phyloP scores from a whole-genome alignment of 2,797 vertebrate genomes.

The Arrhamphus sclerolepis region DNA sequence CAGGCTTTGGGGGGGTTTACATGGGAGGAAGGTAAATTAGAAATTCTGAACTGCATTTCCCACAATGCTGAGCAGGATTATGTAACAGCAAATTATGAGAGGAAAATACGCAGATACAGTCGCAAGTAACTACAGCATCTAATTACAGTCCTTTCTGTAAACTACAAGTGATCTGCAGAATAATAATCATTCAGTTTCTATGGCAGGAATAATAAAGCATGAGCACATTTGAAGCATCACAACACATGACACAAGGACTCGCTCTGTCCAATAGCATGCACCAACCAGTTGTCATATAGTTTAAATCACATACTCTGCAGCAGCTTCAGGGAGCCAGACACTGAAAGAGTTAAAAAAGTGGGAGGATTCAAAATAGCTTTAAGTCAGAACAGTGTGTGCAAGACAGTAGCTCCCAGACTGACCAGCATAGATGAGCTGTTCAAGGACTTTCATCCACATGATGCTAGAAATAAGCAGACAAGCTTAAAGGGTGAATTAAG shows the following conservation, averaged over 20 bases:
- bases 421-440: slow-evolving; percentile 21
- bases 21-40: slow-evolving; percentile 37
- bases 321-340: slow-evolving; percentile 24
- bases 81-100: neutral
- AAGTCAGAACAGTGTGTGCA: slow-evolving; percentile 47
- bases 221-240: slow-evolving; percentile 22
- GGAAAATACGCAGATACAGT: slow-evolving; percentile 4
- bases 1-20: slow-evolving; percentile 56
- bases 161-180: neutral
- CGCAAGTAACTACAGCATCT: neutral
- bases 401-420: slow-evolving; percentile 30
- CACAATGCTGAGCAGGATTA: slow-evolving; percentile 53
- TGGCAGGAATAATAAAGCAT: slow-evolving; percentile 6
- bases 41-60: slow-evolving; percentile 56
- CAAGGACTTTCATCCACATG: slow-evolving; percentile 6
- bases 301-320: slow-evolving; percentile 38
- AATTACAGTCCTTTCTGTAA: neutral
- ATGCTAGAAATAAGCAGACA: slow-evolving; percentile 29
- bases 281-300: slow-evolving; percentile 41
- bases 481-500: slow-evolving; percentile 1
- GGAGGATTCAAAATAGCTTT: slow-evolving; percentile 55
- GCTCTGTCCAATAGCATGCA: slow-evolving; percentile 22
- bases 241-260: slow-evolving; percentile 22
- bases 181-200: neutral
- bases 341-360: slow-evolving; percentile 66